Base-by-base conservation (phyloP, 2,888 invertebrate species). In the Pasiphila rectangulata region DNA sequence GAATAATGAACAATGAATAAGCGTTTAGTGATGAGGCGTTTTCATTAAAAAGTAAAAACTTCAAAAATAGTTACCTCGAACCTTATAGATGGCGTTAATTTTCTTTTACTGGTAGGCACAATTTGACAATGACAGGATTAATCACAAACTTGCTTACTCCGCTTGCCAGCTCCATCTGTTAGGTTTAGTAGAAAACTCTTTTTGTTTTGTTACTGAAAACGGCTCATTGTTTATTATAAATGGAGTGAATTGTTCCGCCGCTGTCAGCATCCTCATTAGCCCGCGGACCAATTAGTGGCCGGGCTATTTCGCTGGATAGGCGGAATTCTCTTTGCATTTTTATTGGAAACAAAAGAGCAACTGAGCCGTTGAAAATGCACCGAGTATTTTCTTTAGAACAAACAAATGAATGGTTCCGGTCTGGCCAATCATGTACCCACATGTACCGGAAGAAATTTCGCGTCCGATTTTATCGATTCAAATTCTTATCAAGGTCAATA, bases 211-310 rank as follows among this genome's bases (percentile, higher is more conserved):
- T n/a, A n/a, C n/a, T n/a, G n/a, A n/a, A n/a, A n/a, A n/a, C n/a
- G n/a, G n/a, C n/a, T n/a, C n/a, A n/a, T n/a, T n/a, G n/a, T n/a
- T n/a, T n/a, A n/a, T n/a, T n/a, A 72, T 77, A 80, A 84, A 83
- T 77, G 67, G 69, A 78, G 76, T 71, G 79, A 84, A 83, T 79
- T 78, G 87, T 86, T 87, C 88, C 87, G 86, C 79, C 72, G 75
- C 44, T 72, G 84, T 79, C 81, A 75, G 85, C 81, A 77, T 88
- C 88, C 88, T 88, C 88, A 88, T 88, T 88, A 88, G 71, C 67
- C 59, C 60, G 75, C 73, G 66, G 58, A 62, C 79, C 86, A 88
- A 87, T 88, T 88, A 87, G 73, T 67, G 58, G 67, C 43, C 30
- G 62, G 60, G 72, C 76, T 75, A 76, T 83, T 82, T 69, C 62